Base-by-base conservation (phyloP, 2,113 vertebrate species). In the Xenopus laevis region DNA sequence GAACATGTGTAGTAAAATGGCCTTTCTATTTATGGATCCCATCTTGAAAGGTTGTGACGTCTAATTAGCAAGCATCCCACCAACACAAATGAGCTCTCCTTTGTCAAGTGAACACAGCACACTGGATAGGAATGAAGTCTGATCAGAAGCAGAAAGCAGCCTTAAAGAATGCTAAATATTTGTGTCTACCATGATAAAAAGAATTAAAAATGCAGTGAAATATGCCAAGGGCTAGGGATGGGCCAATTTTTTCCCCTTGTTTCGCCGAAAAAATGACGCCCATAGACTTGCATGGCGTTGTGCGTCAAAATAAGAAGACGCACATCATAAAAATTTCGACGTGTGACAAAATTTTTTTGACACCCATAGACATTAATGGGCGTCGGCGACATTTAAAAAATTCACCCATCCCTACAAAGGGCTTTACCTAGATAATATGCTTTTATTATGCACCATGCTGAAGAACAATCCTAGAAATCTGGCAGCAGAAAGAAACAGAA, bases 11-110 rank as follows among this genome's bases (percentile, higher is more conserved):
- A 40, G 33, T 40, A 40, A 40, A 40, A 40, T 40, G 33, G 33
- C 33, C 63, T 33, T 70, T 77, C 74, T 77, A 70, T 70, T 70
- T 77, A 59, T 64, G 50, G 61, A 55, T 77, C n/a, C 50, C 55
- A 50, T 70, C 44, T 61, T 62, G 52, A 44, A 77, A 46, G 66
- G 30, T 50, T 45, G 30, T 77, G 74, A 77, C 66, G 59, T 77
- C 74, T 77, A 77, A 77, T 77, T 77, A 77, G 65, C 65, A 33
- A 61, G 64, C 8, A 68, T 73, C 65, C 59, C 74, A 77, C 46
- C 46, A 63, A 60, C 50, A 57, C 60, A 77, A 69, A 77, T 70
- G 59, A 77, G 66, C 13, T 55, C 12, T 16, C 44, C 30, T 64
- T n/a, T 77, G 66, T 27, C 58, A 69, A 16, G 58, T 40, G 46